phyloP scores from a whole-genome alignment of 92 coral and sea anemone species.

The Umimayanthus chanpuru region DNA sequence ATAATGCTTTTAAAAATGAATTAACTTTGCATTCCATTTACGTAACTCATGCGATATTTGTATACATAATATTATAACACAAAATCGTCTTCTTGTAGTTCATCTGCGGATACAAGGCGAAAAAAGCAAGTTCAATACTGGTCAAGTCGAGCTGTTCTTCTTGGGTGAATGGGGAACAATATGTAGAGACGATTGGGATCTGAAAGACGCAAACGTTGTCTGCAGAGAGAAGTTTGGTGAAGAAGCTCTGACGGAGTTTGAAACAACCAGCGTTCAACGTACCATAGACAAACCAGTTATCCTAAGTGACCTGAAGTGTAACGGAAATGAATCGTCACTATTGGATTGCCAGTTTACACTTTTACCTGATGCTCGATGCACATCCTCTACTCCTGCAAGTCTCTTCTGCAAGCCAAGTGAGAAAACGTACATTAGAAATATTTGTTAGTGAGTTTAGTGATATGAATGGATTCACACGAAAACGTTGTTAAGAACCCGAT shows the following conservation, averaged over 20 bases:
- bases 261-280: background rate
- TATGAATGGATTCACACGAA: too few relatives aligned
- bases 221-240: background rate
- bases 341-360: background rate
- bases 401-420: background rate
- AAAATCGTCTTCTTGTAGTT: background rate
- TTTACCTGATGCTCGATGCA: background rate
- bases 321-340: background rate
- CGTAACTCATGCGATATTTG: too few relatives aligned
- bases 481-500: too few relatives aligned
- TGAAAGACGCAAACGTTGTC: background rate
- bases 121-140: background rate
- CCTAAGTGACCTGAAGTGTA: background rate
- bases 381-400: background rate
- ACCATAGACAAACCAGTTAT: background rate
- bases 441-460: too few relatives aligned
- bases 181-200: background rate
- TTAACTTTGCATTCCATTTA: too few relatives aligned
- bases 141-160: background rate
- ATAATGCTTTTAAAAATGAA: too few relatives aligned
- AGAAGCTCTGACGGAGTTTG: too few relatives aligned
- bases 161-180: background rate
- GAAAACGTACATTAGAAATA: too few relatives aligned
- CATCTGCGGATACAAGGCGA: background rate
- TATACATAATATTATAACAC: too few relatives aligned